A percentile compares a stretch with the other conserved stretches of the same genome.
These are phyloP conservation scores for Syrmaticus mikado DNA, from an alignment of 2,113 vertebrate species.

Conservation along the genomic window DNA sequence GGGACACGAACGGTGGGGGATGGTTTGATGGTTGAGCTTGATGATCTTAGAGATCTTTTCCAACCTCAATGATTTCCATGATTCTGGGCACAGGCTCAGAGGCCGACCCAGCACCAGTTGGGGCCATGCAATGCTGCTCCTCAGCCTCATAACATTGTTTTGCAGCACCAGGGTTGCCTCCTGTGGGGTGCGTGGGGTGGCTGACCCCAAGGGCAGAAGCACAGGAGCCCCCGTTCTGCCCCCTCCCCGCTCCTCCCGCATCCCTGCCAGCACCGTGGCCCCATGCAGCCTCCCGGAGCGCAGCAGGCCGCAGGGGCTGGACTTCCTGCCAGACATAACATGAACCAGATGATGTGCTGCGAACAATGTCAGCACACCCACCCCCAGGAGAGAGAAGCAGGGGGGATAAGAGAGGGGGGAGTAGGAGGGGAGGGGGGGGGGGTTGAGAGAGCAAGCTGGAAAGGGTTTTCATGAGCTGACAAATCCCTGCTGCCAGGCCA, in stretches of 20 bases:
- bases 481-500: slow-evolving; percentile 15
- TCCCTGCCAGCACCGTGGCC: slow-evolving; percentile 32
- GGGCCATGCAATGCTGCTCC: neutral
- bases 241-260: neutral
- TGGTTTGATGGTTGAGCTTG: too few species aligned
- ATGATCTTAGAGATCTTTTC: too few species aligned
- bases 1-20: too few species aligned
- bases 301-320: slow-evolving; percentile 35
- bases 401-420: neutral
- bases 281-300: slow-evolving; percentile 32
- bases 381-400: slow-evolving; percentile 31
- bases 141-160: rapidly evolving
- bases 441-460: neutral
- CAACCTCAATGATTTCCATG: too few species aligned
- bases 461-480: neutral
- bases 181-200: neutral
- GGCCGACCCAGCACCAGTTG: neutral
- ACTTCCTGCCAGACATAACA: slow-evolving; percentile 76
- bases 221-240: neutral
- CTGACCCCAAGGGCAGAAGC: neutral
- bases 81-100: neutral
- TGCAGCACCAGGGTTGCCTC: neutral
- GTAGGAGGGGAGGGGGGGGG: too few species aligned
- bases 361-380: slow-evolving; percentile 61
- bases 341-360: slow-evolving; percentile 75